Evolutionary conservation across 2,113 vertebrate species (phyloP), one percentile per base, ranked within the genome.

Genomic region (Pomatostomus ruficeps): DNA sequence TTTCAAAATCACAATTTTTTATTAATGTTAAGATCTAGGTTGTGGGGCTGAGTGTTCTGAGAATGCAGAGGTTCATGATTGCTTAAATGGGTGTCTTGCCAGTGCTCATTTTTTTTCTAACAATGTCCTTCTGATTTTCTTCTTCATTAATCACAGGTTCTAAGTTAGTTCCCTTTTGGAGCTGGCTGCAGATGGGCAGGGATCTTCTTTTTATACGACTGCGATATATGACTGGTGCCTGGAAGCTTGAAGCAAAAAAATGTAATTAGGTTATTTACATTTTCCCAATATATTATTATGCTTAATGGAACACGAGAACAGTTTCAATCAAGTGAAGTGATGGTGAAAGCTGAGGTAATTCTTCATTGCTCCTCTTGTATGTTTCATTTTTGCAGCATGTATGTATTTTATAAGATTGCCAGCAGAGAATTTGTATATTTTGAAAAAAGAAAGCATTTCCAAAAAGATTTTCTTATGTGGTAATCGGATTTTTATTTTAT

Each of bases 121-220:
- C 75, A 67, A 22, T 18, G 3, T 89, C 71, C 1, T 65, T 92
- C 70, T 82, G 74, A 68, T 96, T 95, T 93, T 94, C 59, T 85
- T 81, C 78, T 93, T 90, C 68, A 90, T 78, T 93, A 93, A 96
- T 94, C 48, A 36, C 95, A 99, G 99, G 99, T 84, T 99, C 99
- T 85, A 99, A 99, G 94, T 97, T 99, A 97, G 98, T 99, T 97
- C 99, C 99, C 10, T 99, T 99, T 95, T 99, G 99, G 99, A 99
- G 99, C 96, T 99, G 99, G 99, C 96, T 99, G 81, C 99, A 99
- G 93, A 99, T 99, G 99, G 99, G 99, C 89, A 98, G 83, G 72
- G 99, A 99, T 96, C 98, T 99, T 67, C 95, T 99, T 94, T 99
- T 99, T 97, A 99, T 99, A 97, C 98, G 99, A 88, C 98, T 99